Evolutionary conservation across 2,113 vertebrate genomes (phyloP).

Genomic region (Mus spicilegus): DNA sequence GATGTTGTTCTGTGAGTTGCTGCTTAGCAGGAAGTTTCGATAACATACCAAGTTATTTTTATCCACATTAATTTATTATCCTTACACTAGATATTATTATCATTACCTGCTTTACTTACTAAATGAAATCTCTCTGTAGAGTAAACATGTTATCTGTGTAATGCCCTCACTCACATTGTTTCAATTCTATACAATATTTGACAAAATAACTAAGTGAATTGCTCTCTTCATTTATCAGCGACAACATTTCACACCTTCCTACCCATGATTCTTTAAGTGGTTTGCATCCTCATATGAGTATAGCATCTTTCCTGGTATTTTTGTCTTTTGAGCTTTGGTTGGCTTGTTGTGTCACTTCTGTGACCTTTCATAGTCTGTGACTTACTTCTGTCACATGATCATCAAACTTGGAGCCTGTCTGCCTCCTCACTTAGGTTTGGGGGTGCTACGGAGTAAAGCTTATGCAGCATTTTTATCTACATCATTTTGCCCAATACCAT

Average conservation of each 20-base stretch:
- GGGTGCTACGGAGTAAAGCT: not conserved
- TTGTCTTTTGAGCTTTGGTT: not conserved
- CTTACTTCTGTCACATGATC: not conserved
- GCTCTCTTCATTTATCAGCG: not conserved
- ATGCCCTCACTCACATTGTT: not conserved
- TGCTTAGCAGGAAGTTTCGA: not conserved
- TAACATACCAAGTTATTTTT: not conserved
- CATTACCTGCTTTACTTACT: not conserved
- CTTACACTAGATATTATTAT: not conserved
- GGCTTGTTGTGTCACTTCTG: not conserved
- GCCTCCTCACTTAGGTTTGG: not conserved
- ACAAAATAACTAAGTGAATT: not conserved
- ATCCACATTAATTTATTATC: not conserved
- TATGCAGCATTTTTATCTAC: not conserved
- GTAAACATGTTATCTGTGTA: not conserved
- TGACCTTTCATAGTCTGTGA: not conserved
- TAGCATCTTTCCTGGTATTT: not conserved
- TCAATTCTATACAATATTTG: constrained; percentile 15
- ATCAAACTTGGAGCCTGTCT: not conserved
- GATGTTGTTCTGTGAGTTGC: not conserved
- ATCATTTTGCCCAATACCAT: not conserved
- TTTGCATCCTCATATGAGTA: not conserved
- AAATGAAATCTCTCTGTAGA: not conserved
- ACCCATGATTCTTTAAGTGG: not conserved
- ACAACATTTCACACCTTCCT: not conserved